Evolutionary conservation across 2,113 vertebrate genomes (phyloP), one percentile per base, ranked within the genome.

Genomic region (Paramisgurnus dabryanus): DNA sequence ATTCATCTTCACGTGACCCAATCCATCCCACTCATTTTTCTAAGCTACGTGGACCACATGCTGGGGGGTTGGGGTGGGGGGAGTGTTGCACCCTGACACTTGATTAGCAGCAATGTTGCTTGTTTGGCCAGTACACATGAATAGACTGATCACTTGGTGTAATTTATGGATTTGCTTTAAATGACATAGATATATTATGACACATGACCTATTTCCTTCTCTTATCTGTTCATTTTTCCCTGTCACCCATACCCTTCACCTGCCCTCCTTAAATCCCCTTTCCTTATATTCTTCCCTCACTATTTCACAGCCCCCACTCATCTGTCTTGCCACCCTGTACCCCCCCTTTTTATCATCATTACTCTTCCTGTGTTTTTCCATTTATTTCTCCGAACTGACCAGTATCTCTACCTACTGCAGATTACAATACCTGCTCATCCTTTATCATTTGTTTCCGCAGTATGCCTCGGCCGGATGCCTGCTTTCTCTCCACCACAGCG

Each of bases 401-500:
- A 55, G 3, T 17, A 43, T 13, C 43, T 4, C 43, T 34, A 40
- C 55, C 13, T 58, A 3, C 1, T 7, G 8, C n/a, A 18, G 55
- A n/a, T 58, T 67, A 9, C 13, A 13, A 43, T 22, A 3, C 15
- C 75, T 43, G 2, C 45, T 65, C 13, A 1, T 53, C 1, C 11
- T 47, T 60, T 34, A 27, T 41, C 41, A 41, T 43, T 17, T 50
- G 18, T 34, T 40, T 27, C 68, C 49, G 3, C 75, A 94, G 93
- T 92, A 88, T 67, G 90, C 91, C 22, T 88, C 90, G 2, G 88
- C 91, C 0, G 92, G 92, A 77, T 93, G 92, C 40, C 85, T 85
- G 76, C 87, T 92, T 86, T 87, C 91, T 0, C 90, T 93, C 0
- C 93, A 93, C 86, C 93, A 93, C 89, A 92, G 80, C 0, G 91